A percentile compares a stretch with the other conserved stretches of the same genome.
Evolutionary conservation across 53 echinoderm and acorn worm species (phyloP).

Genomic region (Crossaster papposus): DNA sequence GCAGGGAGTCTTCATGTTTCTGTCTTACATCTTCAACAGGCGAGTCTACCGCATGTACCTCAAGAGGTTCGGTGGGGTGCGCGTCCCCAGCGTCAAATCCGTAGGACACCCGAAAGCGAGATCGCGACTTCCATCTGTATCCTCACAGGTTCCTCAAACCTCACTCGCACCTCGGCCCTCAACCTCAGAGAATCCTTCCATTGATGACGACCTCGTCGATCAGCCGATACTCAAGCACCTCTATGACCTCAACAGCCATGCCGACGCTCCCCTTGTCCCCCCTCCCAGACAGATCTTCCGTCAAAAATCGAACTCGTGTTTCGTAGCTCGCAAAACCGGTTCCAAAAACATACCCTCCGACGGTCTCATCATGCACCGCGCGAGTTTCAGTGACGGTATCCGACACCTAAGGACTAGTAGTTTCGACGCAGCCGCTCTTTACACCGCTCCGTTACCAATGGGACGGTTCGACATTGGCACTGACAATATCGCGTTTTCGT

Average conservation of each 20-base stretch:
- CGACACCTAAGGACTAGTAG: constrained; percentile 43
- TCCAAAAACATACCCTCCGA: constrained; percentile 2
- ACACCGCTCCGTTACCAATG: neutral
- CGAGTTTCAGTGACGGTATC: constrained; percentile 18
- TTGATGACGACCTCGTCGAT: neutral
- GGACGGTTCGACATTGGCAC: constrained; percentile 12
- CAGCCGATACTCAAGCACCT: neutral
- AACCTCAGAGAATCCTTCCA: neutral
- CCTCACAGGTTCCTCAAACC: constrained; percentile 19
- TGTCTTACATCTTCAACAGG: constrained; percentile 84
- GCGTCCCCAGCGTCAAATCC: constrained; percentile 22
- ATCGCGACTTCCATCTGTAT: constrained; percentile 19
- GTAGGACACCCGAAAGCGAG: neutral
- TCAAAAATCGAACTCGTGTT: neutral
- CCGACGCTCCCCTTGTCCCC: neutral
- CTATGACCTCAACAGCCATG: neutral
- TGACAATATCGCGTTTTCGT: constrained; percentile 6
- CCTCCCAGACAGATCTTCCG: neutral
- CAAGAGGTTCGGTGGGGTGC: constrained; percentile 39
- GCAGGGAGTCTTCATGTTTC: constrained; percentile 85
- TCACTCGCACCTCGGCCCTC: neutral
- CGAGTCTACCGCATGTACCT: constrained; percentile 71
- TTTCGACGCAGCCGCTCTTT: neutral
- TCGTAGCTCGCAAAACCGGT: constrained; percentile 22
- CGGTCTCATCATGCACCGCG: constrained; percentile 1